Percentiles rank a stretch among this genome's conserved stretches.
Evolutionary conservation across 2,113 vertebrate species (phyloP).

Genomic region (Crotophaga sulcirostris): DNA sequence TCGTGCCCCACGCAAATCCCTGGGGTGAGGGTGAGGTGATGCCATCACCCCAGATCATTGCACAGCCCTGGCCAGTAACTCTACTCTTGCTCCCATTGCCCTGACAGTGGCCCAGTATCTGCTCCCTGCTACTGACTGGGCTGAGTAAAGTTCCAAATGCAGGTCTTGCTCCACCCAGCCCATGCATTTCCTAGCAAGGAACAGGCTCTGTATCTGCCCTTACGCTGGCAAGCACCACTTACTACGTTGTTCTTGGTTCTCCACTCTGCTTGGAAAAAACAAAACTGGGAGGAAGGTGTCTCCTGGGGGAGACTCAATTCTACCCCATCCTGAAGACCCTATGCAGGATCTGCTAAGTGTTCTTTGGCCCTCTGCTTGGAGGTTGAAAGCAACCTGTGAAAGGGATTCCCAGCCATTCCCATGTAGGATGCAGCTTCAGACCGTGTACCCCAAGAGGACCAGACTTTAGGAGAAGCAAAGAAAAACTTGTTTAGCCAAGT

Average conservation of each 20-base stretch:
- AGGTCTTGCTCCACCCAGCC: neutral
- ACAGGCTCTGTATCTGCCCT: neutral
- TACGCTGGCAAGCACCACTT: neutral
- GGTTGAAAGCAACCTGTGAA: neutral
- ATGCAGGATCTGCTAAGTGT: neutral
- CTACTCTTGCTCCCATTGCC: neutral
- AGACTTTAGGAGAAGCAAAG: neutral
- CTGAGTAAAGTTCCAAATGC: neutral
- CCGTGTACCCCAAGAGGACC: neutral
- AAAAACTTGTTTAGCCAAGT: neutral
- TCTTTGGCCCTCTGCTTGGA: neutral
- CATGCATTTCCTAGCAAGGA: neutral
- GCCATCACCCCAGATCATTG: neutral
- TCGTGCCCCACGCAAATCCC: neutral
- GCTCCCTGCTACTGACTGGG: neutral
- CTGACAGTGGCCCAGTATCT: neutral
- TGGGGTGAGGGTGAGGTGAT: neutral
- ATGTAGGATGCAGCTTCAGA: neutral
- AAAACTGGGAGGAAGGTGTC: neutral
- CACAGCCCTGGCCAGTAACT: neutral
- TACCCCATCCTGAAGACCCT: neutral
- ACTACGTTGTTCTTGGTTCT: neutral
- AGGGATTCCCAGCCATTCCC: neutral
- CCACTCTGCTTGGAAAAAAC: neutral
- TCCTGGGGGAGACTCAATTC: neutral